phyloP scores from a whole-genome alignment of 2,797 vertebrate genomes.

The Notamacropus eugenii region DNA sequence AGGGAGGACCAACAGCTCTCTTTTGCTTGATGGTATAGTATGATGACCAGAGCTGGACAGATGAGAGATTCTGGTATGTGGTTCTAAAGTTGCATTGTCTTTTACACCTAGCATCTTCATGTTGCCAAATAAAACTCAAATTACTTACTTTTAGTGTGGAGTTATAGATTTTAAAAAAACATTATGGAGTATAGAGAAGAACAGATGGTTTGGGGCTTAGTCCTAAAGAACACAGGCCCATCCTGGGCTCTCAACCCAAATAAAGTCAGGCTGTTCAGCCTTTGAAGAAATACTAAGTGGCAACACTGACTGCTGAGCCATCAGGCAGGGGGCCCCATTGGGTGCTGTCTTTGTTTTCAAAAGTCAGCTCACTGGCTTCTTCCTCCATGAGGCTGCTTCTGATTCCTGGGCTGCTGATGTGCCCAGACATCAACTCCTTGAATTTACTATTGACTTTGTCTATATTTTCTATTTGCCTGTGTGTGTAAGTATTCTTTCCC shows the following conservation, averaged over 20 bases:
- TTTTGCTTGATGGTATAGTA: background rate
- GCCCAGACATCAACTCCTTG: background rate
- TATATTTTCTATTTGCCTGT: background rate
- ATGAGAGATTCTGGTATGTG: background rate
- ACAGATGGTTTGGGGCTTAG: background rate
- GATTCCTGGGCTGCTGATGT: background rate
- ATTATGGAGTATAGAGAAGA: background rate
- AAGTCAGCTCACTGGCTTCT: background rate
- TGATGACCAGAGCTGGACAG: background rate
- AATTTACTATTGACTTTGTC: background rate
- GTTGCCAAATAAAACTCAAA: background rate
- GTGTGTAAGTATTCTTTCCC: background rate
- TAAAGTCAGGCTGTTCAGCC: constrained; percentile 46
- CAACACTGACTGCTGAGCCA: background rate
- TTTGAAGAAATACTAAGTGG: constrained; percentile 14
- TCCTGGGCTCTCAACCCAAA: background rate
- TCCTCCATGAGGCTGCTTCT: background rate
- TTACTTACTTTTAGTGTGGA: background rate
- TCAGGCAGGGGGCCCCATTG: background rate
- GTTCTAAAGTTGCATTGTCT: background rate
- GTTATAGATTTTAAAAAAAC: background rate
- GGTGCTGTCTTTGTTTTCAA: background rate
- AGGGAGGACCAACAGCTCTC: background rate
- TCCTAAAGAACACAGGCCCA: background rate
- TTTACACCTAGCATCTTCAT: background rate